Base-by-base conservation (phyloP, 1,140 invertebrate genomes). In the Teleopsis dalmanni region DNA sequence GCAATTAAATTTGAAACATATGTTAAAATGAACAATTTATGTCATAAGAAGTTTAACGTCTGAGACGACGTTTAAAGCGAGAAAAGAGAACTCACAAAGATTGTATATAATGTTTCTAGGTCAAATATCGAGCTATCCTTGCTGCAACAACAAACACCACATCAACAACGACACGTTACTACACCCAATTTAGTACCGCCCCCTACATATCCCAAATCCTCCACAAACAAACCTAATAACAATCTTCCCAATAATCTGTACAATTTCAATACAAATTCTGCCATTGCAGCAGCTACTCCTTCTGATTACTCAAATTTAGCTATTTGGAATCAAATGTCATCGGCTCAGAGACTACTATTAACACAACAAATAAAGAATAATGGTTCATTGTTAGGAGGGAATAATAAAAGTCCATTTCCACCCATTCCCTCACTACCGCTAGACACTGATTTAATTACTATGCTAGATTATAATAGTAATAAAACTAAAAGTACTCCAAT, bases 91-190 rank as follows among this genome's bases (percentile, higher is more conserved):
- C 29, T 50, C 19, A 50, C 41, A 43, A 35, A 46, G 41, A 42
- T 34, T 60, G 50, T 61, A 57, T 62, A 69, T 69, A 69, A 69
- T 69, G 65, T 69, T 69, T 69, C 65, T 69, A 69, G 65, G 65
- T 69, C 61, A 55, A 65, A 63, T 69, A 57, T 65, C 65, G 65
- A 68, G 62, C 53, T 41, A 46, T 34, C 46, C 44, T 27, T 55
- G 48, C 62, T 64, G 57, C 57, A 62, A 59, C 55, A 65, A 62
- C 53, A 54, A 52, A 35, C 19, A 60, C 59, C 48, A 56, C 62
- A 53, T 11, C 56, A 60, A 55, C 57, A 58, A 52, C 57, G 57
- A 52, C 44, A 57, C 41, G 29, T 41, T 29, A 34, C 43, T 43
- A 43, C 36, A 8, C 36, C 48, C 43, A 27, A 43, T n/a, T 48